Percentiles rank a stretch among this genome's conserved stretches.
Evolutionary conservation across 2,797 vertebrate genomes (phyloP).

Genomic region (Pangasius djambal): DNA sequence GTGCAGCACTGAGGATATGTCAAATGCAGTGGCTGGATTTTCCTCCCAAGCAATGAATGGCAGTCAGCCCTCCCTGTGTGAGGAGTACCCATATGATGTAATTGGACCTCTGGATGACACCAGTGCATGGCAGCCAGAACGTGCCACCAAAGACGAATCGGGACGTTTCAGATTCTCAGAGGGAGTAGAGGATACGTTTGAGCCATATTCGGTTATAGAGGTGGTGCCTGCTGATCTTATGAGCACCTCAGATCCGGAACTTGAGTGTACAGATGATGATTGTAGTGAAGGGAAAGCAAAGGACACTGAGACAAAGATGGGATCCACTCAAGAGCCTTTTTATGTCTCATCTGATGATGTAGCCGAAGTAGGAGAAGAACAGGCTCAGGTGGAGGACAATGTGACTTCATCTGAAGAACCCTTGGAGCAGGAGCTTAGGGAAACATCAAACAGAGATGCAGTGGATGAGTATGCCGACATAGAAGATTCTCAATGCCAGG

Average conservation of each 20-base stretch:
- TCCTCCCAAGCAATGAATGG: conserved; percentile 68
- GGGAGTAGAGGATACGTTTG: conserved; percentile 76
- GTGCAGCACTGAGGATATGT: conserved; percentile 48
- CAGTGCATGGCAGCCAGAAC: conserved; percentile 78
- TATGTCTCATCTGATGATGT: conserved; percentile 76
- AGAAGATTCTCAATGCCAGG: conserved; percentile 65
- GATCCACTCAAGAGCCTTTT: conserved; percentile 71
- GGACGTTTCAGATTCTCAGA: conserved; percentile 77
- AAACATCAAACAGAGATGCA: conserved; percentile 63
- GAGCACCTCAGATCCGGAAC: conserved; percentile 72
- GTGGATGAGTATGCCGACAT: conserved; percentile 79
- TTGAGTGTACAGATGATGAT: conserved; percentile 61
- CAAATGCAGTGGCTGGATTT: conserved; percentile 53
- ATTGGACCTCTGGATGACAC: conserved; percentile 75
- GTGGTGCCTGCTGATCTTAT: conserved; percentile 65
- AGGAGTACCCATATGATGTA: conserved; percentile 77
- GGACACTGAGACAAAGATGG: conserved; percentile 55
- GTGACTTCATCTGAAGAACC: conserved; percentile 41
- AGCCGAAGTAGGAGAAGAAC: conserved; percentile 69
- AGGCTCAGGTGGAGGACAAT: conserved; percentile 56
- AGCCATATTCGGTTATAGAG: conserved; percentile 79
- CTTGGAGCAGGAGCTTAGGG: conserved; percentile 56
- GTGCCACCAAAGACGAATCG: conserved; percentile 76
- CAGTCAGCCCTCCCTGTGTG: conserved; percentile 68
- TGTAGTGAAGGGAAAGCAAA: conserved; percentile 60